A percentile compares a stretch with the other conserved stretches of the same genome.
phyloP scores from a whole-genome alignment of 2,113 vertebrate species.

The Prionailurus viverrinus region DNA sequence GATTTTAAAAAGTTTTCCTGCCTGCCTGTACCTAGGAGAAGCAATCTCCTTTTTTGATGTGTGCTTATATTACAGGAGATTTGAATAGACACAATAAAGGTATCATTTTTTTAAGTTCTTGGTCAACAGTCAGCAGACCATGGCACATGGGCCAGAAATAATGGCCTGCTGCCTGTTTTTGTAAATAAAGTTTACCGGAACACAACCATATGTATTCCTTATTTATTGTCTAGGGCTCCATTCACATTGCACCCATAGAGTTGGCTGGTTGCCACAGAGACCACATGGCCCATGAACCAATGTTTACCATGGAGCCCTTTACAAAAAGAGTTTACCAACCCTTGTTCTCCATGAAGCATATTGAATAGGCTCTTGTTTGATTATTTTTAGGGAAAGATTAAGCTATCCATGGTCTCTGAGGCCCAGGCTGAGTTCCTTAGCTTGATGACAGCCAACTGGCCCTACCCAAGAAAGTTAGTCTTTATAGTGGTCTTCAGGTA shows the following conservation, averaged over 20 bases:
- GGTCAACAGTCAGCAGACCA: neutral
- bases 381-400: neutral
- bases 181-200: neutral
- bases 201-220: neutral
- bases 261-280: neutral
- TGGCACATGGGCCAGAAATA: neutral
- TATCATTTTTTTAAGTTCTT: neutral
- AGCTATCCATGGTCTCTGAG: neutral
- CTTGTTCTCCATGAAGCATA: neutral
- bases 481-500: neutral
- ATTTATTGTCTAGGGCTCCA: neutral
- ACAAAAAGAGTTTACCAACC: neutral
- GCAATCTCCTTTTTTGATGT: neutral
- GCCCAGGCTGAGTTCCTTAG: neutral
- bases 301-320: neutral
- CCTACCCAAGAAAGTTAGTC: neutral
- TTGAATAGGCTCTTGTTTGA: neutral
- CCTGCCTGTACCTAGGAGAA: neutral
- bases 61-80: neutral
- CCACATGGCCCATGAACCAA: neutral
- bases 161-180: neutral
- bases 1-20: conserved; percentile 31
- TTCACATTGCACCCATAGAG: neutral
- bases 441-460: neutral
- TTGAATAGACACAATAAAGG: neutral